Base-by-base conservation (phyloP, 2,888 invertebrate genomes). In the Sinelater perroti region DNA sequence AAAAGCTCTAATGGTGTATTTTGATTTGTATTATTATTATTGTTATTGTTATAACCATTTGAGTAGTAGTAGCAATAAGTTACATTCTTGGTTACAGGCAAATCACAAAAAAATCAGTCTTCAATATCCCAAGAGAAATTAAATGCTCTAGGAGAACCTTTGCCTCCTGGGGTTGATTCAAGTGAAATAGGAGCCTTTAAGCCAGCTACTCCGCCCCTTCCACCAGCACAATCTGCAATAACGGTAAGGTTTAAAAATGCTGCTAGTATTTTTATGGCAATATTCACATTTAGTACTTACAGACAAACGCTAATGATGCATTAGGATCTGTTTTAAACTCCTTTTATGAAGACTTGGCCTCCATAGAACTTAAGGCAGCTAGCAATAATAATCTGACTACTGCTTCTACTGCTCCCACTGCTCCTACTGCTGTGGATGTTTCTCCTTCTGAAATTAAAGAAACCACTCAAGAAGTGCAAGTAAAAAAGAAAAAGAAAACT, bases 341-440 rank as follows among this genome's bases (percentile, higher is more conserved):
- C 1, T 86, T 85, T 72, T 86, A 85, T 72, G 84, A 80, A 3
- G 85, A 85, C 65, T 80, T 85, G 21, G 85, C 85, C 1, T 79
- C 81, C 1, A 75, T 85, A 40, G 83, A 84, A 62, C 73, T 77
- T 18, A 21, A 50, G 7, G 14, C 13, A 28, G 8, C 6, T 7
- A n/a, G n/a, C n/a, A n/a, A n/a, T n/a, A n/a, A n/a, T n/a, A n/a
- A n/a, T n/a, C n/a, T n/a, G n/a, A 16, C 24, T 17, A 8, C 21
- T 8, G n/a, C 21, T 38, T 16, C 35, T 18, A 6, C 18, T 8
- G 17, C 6, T 2, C n/a, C n/a, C n/a, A 10, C n/a, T 8, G 18
- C 7, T 17, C 36, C 36, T 18, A 1, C 3, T 5, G 17, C 2
- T 17, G 36, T 2, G 8, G 7, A 2, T 18, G 18, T 8, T 1